These are phyloP conservation scores for Kryptopterus vitreolus DNA, from an alignment of 2,797 vertebrate genomes.

Conservation along the genomic window DNA sequence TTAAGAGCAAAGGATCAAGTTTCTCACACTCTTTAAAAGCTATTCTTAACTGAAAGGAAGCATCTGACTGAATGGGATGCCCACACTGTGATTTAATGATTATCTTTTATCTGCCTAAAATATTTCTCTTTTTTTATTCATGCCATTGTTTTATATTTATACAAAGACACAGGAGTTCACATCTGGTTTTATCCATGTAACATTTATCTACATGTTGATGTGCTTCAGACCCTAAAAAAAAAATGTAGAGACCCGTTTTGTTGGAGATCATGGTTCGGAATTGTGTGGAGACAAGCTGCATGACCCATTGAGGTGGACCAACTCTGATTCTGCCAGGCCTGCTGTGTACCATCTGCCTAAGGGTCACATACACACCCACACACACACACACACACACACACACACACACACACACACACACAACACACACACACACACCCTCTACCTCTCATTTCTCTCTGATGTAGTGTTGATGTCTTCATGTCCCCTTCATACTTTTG, in stretches of 20 bases:
- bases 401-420: constrained; percentile 46
- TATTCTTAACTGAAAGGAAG: not conserved
- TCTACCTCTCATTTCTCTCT: constrained; percentile 39
- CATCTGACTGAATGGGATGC: not conserved
- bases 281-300: constrained; percentile 46
- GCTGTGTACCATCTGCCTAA: constrained; percentile 60
- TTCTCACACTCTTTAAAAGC: not conserved
- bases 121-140: not conserved
- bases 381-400: constrained; percentile 32
- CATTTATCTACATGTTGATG: not conserved
- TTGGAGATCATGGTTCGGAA: constrained; percentile 60
- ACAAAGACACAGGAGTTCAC: not conserved
- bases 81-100: not conserved
- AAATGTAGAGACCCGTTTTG: constrained; percentile 56
- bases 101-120: not conserved
- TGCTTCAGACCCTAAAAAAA: not conserved
- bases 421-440: constrained; percentile 21
- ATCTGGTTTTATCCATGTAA: not conserved
- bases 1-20: not conserved
- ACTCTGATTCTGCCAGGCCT: constrained; percentile 55
- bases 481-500: constrained; percentile 35
- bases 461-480: constrained; percentile 44
- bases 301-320: constrained; percentile 58
- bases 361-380: constrained; percentile 27
- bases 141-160: not conserved